phyloP scores from a whole-genome alignment of 2,113 vertebrate species.

The Rhinopithecus roxellana region DNA sequence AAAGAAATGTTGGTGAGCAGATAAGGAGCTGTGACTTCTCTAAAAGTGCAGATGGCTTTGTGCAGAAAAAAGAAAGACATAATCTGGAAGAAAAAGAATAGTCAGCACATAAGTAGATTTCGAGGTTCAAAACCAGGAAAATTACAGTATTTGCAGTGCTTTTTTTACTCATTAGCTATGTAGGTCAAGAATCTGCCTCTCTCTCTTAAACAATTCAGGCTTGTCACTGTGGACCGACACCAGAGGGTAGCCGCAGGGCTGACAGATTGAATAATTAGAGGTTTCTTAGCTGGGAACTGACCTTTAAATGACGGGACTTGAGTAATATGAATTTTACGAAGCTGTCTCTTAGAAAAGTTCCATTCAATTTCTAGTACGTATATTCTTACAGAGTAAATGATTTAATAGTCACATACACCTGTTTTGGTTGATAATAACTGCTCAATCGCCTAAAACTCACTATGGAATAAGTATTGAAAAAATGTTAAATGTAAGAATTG shows the following conservation, averaged over 20 bases:
- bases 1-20: not conserved
- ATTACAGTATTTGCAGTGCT: not conserved
- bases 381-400: conserved; percentile 3
- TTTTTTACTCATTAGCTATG: conserved; percentile 56
- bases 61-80: not conserved
- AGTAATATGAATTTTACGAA: not conserved
- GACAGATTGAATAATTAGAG: conserved; percentile 53
- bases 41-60: not conserved
- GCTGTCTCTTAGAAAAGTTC: conserved; percentile 47
- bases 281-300: conserved; percentile 42
- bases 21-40: conserved; percentile 5
- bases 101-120: not conserved
- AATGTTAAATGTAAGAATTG: not conserved
- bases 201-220: conserved; percentile 38
- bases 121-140: conserved; percentile 17
- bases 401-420: not conserved
- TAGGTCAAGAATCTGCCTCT: conserved; percentile 64
- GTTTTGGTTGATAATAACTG: not conserved
- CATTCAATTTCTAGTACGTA: not conserved
- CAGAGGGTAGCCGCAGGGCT: conserved; percentile 33
- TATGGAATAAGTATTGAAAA: not conserved
- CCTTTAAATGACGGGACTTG: conserved; percentile 52
- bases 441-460: not conserved
- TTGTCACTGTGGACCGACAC: conserved; percentile 7
- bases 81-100: not conserved